Percentiles rank a stretch among this genome's conserved stretches.
Evolutionary conservation across 2,113 vertebrate genomes (phyloP).

Genomic region (Calidris pygmaea): DNA sequence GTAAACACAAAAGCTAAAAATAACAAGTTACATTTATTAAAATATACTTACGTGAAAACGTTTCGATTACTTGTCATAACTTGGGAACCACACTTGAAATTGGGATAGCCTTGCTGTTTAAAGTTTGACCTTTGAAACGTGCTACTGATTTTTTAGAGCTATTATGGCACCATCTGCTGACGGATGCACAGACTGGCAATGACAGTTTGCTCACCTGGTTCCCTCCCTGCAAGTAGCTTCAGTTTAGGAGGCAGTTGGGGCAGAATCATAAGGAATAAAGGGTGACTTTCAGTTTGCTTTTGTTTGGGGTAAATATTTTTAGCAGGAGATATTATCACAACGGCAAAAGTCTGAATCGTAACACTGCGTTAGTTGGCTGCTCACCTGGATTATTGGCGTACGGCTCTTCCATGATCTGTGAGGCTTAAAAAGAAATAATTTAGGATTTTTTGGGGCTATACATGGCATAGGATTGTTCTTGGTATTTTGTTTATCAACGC

Average conservation of each 20-base stretch:
- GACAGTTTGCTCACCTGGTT: background rate
- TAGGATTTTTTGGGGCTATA: accelerated
- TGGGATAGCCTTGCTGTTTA: background rate
- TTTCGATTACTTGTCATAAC: background rate
- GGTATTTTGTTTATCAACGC: background rate
- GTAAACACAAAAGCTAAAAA: background rate
- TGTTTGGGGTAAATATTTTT: background rate
- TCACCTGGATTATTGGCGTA: background rate
- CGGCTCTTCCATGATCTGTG: background rate
- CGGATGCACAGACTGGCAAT: background rate
- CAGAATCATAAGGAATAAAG: background rate
- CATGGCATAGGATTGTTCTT: background rate
- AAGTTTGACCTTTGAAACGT: background rate
- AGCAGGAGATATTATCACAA: background rate
- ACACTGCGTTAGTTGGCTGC: background rate
- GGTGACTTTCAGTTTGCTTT: background rate
- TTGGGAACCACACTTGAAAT: background rate
- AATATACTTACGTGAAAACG: background rate
- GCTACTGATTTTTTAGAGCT: background rate
- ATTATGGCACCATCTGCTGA: constrained; percentile 55
- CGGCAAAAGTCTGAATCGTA: background rate
- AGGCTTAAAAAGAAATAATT: background rate
- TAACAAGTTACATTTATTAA: background rate
- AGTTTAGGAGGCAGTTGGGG: background rate
- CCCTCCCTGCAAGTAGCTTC: background rate